These are phyloP conservation scores for Phymanthus crucifer DNA, from an alignment of 92 coral and sea anemone genomes.

Conservation along the genomic window DNA sequence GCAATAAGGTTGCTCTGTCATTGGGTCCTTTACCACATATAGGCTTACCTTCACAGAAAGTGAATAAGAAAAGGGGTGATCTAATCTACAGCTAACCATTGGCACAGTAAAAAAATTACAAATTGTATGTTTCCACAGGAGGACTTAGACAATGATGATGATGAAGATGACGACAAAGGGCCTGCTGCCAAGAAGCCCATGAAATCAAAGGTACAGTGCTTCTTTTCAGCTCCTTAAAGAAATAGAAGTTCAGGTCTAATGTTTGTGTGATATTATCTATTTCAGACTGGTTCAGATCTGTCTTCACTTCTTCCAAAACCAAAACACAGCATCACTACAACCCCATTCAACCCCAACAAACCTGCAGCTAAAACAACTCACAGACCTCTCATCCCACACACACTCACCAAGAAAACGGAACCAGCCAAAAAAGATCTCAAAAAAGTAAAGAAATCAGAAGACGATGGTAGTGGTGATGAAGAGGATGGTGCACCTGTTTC, in stretches of 20 bases:
- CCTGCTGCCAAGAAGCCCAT: slow-evolving; percentile 51
- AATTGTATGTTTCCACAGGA: slow-evolving; percentile 21
- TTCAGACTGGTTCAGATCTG: slow-evolving; percentile 79
- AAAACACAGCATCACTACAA: slow-evolving; percentile 80
- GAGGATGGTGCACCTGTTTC: slow-evolving; percentile 71
- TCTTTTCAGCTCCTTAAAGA: no score
- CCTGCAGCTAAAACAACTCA: slow-evolving; percentile 74
- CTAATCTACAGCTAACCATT: no score
- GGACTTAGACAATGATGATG: slow-evolving; percentile 68
- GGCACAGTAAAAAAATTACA: no score
- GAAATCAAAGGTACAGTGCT: slow-evolving; percentile 59
- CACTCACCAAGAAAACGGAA: slow-evolving; percentile 70
- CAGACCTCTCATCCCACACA: slow-evolving; percentile 85
- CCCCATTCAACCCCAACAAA: slow-evolving; percentile 78
- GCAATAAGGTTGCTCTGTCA: no score
- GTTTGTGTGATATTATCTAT: background rate
- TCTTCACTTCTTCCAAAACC: slow-evolving; percentile 93
- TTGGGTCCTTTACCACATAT: no score
- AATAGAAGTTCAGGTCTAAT: background rate
- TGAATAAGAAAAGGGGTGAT: no score
- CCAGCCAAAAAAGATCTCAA: slow-evolving; percentile 17
- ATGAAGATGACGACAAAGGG: slow-evolving; percentile 68
- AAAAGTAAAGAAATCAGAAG: slow-evolving; percentile 29
- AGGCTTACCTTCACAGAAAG: no score
- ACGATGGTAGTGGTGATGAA: slow-evolving; percentile 56